phyloP scores from a whole-genome alignment of 2,113 vertebrate species.

The Mohoua ochrocephala region DNA sequence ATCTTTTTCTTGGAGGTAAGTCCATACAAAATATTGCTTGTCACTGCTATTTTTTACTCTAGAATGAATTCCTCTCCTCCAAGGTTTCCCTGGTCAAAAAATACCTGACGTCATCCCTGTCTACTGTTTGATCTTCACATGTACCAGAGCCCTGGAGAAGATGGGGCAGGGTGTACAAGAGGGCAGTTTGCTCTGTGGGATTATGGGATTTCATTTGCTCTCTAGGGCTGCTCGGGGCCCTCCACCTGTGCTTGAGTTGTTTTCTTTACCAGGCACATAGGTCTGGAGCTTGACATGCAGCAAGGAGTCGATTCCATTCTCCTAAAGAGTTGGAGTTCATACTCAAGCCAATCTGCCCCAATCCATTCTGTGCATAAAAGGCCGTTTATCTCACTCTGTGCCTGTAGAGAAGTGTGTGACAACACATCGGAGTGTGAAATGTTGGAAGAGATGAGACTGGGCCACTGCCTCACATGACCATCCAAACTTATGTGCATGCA shows the following conservation, averaged over 20 bases:
- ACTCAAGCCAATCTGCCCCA: neutral
- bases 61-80: neutral
- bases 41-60: neutral
- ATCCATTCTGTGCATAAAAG: neutral
- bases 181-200: neutral
- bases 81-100: neutral
- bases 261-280: neutral
- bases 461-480: neutral
- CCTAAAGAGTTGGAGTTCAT: accelerated
- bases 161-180: neutral
- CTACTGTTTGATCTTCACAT: neutral
- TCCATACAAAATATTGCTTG: neutral
- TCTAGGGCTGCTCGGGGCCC: accelerated
- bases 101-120: neutral
- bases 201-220: neutral
- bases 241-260: neutral
- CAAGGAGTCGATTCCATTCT: neutral
- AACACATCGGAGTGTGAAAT: neutral
- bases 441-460: neutral
- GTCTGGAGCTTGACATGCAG: neutral
- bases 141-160: neutral
- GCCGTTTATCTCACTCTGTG: neutral
- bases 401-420: neutral
- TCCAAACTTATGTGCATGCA: accelerated
- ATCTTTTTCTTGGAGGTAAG: neutral